Evolutionary conservation across 53 echinoderm and acorn worm genomes (phyloP), one percentile per base, ranked within the genome.

Genomic region (Actinopyga echinites): DNA sequence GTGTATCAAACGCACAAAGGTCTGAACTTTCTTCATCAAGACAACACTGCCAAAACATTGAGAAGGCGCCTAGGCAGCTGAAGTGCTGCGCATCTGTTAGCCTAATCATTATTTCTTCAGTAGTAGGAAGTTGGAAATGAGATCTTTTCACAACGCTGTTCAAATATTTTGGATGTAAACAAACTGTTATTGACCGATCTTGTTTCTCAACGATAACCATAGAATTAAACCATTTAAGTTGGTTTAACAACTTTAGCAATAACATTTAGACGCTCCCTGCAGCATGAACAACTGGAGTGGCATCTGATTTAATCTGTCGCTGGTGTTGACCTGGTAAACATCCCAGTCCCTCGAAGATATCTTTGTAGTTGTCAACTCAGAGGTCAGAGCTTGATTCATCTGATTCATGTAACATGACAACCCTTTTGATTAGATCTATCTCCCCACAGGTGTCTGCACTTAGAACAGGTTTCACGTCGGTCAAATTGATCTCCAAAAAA

Each of bases 211-310:
- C 37, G 4, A 61, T 34, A 12, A 83, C 77, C 35, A 83, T 68
- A 10, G 65, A 65, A 37, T 75, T 80, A 5, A 91, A 74, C 88
- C 88, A 88, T 23, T n/a, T 85, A 85, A 13, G 91, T 91, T 6
- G 88, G 88, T 15, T 40, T 45, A 8, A 79, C 35, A 0, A 88
- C 82, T 25, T 85, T 87, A 5, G 57, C 69, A 30, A 88, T 83
- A 44, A 87, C 54, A 1, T 4, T n/a, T n/a, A n/a, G n/a, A n/a
- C 57, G 8, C 23, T 85, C 83, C 82, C 62, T 40, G 87, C 82
- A 22, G 86, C 75, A 38, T 89, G 86, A 4, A 92, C 43, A 4
- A 54, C 63, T 8, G 59, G 85, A 19, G 82, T 61, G 33, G 44
- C 61, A 49, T 92, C 78, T 13, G 88, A 52, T 4, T 63, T 80